phyloP scores from a whole-genome alignment of 2,113 vertebrate species.

The Tringa solitaria region DNA sequence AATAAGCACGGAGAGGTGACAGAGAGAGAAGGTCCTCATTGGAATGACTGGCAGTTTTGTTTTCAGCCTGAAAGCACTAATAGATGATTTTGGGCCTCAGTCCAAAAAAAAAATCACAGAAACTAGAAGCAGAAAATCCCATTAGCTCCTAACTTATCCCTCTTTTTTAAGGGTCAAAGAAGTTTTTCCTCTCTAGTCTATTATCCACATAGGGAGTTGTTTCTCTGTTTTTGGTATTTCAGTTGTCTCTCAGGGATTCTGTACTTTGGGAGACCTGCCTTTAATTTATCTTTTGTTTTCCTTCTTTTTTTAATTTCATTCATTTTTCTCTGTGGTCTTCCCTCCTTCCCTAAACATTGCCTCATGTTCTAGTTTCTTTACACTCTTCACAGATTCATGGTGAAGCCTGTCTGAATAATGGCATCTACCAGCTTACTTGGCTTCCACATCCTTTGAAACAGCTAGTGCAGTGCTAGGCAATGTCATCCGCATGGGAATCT shows the following conservation, averaged over 20 bases:
- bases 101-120: not conserved
- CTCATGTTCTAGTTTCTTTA: not conserved
- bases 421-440: not conserved
- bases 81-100: slow-evolving; percentile 26
- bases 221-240: not conserved
- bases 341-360: not conserved
- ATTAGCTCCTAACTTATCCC: not conserved
- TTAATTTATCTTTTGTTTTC: not conserved
- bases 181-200: not conserved
- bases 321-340: not conserved
- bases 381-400: not conserved
- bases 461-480: not conserved
- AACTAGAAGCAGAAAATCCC: not conserved
- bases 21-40: slow-evolving; percentile 26
- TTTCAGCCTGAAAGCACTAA: slow-evolving; percentile 56
- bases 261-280: not conserved
- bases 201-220: not conserved
- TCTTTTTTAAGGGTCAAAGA: not conserved
- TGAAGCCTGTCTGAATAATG: not conserved
- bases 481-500: not conserved
- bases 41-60: slow-evolving; percentile 60
- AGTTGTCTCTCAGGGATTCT: not conserved
- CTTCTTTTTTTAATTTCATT: not conserved
- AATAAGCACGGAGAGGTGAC: slow-evolving; percentile 63
- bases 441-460: not conserved